Percentiles rank a stretch among this genome's conserved stretches.
phyloP scores from a whole-genome alignment of 2,113 vertebrate species.

The Phrynosoma platyrhinos region DNA sequence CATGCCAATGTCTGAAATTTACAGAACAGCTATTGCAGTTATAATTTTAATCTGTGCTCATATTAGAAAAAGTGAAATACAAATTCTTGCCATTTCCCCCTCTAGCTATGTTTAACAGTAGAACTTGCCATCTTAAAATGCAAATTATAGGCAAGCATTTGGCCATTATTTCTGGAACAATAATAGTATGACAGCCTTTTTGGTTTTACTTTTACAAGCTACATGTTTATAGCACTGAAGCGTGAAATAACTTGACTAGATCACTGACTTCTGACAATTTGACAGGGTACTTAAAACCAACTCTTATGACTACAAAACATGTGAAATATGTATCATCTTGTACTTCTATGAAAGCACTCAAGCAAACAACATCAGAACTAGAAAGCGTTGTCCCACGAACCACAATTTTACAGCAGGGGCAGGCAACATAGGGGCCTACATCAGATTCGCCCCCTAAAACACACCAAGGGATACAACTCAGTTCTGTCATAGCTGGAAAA shows the following conservation, averaged over 20 bases:
- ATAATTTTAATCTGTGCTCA: not conserved
- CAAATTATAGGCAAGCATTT: not conserved
- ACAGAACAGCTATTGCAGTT: not conserved
- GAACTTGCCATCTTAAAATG: not conserved
- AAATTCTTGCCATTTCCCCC: not conserved
- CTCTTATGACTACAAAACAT: not conserved
- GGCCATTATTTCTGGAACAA: not conserved
- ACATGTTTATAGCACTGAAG: not conserved
- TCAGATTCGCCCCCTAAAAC: no score
- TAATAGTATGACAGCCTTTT: not conserved
- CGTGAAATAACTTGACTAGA: not conserved
- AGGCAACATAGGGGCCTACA: no score
- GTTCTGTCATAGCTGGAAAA: no score
- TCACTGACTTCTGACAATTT: not conserved
- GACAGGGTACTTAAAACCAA: not conserved
- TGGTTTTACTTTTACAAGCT: not conserved
- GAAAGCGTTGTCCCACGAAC: accelerated
- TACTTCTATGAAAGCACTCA: not conserved
- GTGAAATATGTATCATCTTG: not conserved
- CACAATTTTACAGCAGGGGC: not conserved
- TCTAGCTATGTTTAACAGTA: not conserved
- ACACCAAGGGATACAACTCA: no score
- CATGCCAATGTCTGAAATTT: not conserved
- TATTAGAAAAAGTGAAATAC: not conserved
- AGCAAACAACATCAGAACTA: not conserved